Evolutionary conservation across 2,797 vertebrate genomes (phyloP).

Genomic region (Menidia menidia): DNA sequence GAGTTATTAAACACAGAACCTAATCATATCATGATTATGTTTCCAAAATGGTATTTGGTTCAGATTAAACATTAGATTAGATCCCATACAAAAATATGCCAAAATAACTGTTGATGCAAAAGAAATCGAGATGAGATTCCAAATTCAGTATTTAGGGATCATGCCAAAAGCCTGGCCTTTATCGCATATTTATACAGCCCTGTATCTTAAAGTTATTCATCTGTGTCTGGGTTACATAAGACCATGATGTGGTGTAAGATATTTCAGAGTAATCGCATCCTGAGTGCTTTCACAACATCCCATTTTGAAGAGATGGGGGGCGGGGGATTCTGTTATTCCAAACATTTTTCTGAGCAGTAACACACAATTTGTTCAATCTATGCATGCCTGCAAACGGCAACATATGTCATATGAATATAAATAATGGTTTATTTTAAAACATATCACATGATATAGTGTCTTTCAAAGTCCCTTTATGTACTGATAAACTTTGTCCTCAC

Average conservation of each 20-base stretch:
- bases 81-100: no score
- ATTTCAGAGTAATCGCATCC: not conserved
- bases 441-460: not conserved
- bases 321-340: not conserved
- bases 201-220: no score
- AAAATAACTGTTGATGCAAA: slow-evolving; percentile 4
- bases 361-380: not conserved
- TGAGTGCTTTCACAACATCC: not conserved
- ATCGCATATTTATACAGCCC: no score
- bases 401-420: no score
- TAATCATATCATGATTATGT: not conserved
- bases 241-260: not conserved
- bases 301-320: not conserved
- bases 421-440: no score
- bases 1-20: not conserved
- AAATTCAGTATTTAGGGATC: not conserved
- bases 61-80: not conserved
- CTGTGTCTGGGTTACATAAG: not conserved
- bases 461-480: not conserved
- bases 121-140: not conserved
- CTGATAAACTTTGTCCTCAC: not conserved
- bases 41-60: not conserved
- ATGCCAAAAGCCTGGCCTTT: no score
- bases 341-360: not conserved
- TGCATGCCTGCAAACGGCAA: not conserved